Conservation (phyloP, 2,888 invertebrate species). For the Callosobruchus maculatus region DNA sequence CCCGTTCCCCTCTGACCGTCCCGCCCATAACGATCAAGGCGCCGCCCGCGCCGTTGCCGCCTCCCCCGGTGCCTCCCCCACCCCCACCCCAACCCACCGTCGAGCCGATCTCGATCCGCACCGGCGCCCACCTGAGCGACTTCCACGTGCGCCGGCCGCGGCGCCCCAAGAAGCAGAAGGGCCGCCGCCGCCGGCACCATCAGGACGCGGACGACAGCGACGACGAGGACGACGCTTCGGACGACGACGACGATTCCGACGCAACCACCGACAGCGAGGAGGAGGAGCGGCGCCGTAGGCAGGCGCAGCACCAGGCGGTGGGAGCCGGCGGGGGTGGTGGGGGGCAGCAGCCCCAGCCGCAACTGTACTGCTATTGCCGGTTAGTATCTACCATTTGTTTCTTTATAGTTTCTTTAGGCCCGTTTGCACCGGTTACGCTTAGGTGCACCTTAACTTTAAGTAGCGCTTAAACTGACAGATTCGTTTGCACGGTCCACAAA, state of each 20-base stretch:
- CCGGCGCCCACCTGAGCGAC: slow-evolving; percentile 43
- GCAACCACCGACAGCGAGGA: slow-evolving; percentile 33
- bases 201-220: slow-evolving; percentile 13
- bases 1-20: slow-evolving; percentile 38
- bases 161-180: slow-evolving; percentile 28
- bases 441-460: too few relatives aligned
- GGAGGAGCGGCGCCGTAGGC: slow-evolving; percentile 19
- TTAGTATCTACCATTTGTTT: not conserved
- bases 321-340: not conserved
- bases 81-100: slow-evolving; percentile 30
- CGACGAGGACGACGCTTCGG: slow-evolving; percentile 31
- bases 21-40: slow-evolving; percentile 46
- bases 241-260: slow-evolving; percentile 34
- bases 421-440: too few relatives aligned
- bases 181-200: slow-evolving; percentile 9
- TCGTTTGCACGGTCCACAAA: too few relatives aligned
- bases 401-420: not conserved
- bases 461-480: too few relatives aligned
- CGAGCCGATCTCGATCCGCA: slow-evolving; percentile 37
- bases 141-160: slow-evolving; percentile 29
- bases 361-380: slow-evolving; percentile 81
- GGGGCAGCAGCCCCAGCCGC: slow-evolving; percentile 31
- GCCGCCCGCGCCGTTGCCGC: slow-evolving; percentile 24
- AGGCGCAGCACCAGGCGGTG: slow-evolving; percentile 7
- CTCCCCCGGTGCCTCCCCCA: slow-evolving; percentile 13